These are phyloP conservation scores for Condylostylus longicornis DNA, from an alignment of 1,140 invertebrate species.

Conservation along the genomic window DNA sequence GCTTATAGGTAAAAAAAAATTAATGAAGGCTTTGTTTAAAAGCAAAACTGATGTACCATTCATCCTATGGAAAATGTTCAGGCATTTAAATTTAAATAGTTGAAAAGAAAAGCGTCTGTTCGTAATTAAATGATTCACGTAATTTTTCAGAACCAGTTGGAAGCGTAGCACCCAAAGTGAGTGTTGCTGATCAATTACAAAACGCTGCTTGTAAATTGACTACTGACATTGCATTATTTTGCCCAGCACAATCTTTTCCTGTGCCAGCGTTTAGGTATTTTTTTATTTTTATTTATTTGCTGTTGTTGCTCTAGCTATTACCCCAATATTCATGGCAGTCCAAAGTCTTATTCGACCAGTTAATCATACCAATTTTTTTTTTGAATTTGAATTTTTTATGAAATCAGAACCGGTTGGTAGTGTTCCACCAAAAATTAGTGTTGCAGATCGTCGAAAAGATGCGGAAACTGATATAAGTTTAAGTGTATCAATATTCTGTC, in stretches of 20 bases:
- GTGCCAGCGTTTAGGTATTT: conserved; percentile 40
- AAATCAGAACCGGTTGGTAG: conserved; percentile 50
- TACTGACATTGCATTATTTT: conserved; percentile 36
- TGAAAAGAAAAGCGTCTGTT: neutral
- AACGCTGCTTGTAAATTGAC: conserved; percentile 32
- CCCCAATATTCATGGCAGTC: too few species aligned
- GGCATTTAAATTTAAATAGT: neutral
- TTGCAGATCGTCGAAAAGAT: conserved; percentile 39
- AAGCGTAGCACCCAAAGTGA: conserved; percentile 54
- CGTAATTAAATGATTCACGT: conserved; percentile 28
- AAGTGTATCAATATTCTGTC: conserved; percentile 43
- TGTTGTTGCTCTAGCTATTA: too few species aligned
- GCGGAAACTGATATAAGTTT: conserved; percentile 18
- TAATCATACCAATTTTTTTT: too few species aligned
- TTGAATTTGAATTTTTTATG: too few species aligned
- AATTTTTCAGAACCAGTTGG: conserved; percentile 48
- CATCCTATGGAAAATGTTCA: too few species aligned
- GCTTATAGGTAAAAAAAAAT: conserved; percentile 41
- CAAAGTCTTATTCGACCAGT: too few species aligned
- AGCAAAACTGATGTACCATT: too few species aligned
- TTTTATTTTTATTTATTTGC: conserved; percentile 16
- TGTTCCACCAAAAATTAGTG: conserved; percentile 44
- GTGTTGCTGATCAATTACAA: conserved; percentile 49
- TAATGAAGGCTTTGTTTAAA: conserved; percentile 11
- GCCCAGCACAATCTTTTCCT: conserved; percentile 47